These are phyloP conservation scores for Drosophila busckii DNA, from an alignment of 1,140 invertebrate genomes.

Conservation along the genomic window DNA sequence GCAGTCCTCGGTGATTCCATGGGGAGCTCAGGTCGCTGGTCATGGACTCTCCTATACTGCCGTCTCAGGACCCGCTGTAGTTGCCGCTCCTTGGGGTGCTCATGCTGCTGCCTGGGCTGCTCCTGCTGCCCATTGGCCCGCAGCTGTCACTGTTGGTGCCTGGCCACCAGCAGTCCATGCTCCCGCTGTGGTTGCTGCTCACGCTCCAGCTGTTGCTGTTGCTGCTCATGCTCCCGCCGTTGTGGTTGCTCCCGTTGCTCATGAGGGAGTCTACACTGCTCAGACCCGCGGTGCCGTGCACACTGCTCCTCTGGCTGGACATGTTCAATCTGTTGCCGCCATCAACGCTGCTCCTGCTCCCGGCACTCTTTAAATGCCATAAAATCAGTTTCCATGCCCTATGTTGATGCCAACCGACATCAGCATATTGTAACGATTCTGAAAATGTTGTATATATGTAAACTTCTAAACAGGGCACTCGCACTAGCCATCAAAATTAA, in stretches of 20 bases:
- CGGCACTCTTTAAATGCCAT: slow-evolving; percentile 78
- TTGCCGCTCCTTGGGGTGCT: slow-evolving; percentile 50
- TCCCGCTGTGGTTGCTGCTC: slow-evolving; percentile 21
- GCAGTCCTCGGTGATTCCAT: slow-evolving; percentile 70
- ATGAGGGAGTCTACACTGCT: slow-evolving; percentile 79
- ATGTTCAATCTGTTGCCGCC: slow-evolving; percentile 65
- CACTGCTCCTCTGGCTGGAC: slow-evolving; percentile 79
- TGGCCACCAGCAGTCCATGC: slow-evolving; percentile 20
- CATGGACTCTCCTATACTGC: slow-evolving; percentile 66
- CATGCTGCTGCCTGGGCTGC: slow-evolving; percentile 57
- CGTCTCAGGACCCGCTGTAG: slow-evolving; percentile 47
- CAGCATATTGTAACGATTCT: slow-evolving; percentile 1
- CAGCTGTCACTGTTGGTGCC: slow-evolving; percentile 31
- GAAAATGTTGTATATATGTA: slow-evolving; percentile 47
- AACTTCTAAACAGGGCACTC: slow-evolving; percentile 67
- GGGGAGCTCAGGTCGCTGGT: slow-evolving; percentile 56
- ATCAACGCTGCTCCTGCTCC: slow-evolving; percentile 80
- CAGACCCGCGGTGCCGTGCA: slow-evolving; percentile 80
- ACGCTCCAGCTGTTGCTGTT: slow-evolving; percentile 21
- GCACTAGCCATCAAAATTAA: slow-evolving; percentile 58
- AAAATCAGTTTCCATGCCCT: slow-evolving; percentile 59
- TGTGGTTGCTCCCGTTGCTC: slow-evolving; percentile 57
- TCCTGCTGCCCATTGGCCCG: slow-evolving; percentile 15
- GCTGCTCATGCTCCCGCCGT: slow-evolving; percentile 42
- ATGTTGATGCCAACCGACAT: slow-evolving; percentile 5